Evolutionary conservation across 2,888 invertebrate genomes (phyloP).

Genomic region (Drosophila picticornis): DNA sequence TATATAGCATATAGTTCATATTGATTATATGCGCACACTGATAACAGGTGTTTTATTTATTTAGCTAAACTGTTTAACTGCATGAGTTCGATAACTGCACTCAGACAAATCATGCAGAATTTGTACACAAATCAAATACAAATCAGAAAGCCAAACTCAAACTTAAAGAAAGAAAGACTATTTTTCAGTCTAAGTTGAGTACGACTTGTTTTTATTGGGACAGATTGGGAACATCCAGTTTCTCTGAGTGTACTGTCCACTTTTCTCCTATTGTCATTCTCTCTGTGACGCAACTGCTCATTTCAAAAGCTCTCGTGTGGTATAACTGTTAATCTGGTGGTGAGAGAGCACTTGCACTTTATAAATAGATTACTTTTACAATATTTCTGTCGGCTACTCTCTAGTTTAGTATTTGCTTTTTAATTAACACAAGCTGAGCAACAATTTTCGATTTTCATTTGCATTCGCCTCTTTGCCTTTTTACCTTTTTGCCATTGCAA

Average conservation of each 20-base stretch:
- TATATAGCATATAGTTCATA: neutral
- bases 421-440: constrained; percentile 64
- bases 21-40: constrained; percentile 12
- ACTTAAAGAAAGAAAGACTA: neutral
- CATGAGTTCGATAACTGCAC: constrained; percentile 15
- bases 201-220: neutral
- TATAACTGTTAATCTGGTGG: constrained; percentile 8
- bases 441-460: constrained; percentile 46
- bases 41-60: constrained; percentile 38
- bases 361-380: constrained; percentile 64
- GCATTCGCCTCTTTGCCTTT: constrained; percentile 39
- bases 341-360: constrained; percentile 24
- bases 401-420: constrained; percentile 35
- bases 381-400: constrained; percentile 58
- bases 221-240: neutral
- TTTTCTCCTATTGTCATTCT: constrained; percentile 1
- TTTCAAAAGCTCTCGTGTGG: neutral
- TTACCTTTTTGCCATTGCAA: constrained; percentile 32
- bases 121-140: neutral
- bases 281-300: constrained; percentile 9
- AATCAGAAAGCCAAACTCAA: neutral
- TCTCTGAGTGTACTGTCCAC: neutral
- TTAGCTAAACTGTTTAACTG: constrained; percentile 1
- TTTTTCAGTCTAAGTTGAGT: neutral
- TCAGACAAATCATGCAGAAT: neutral